These are phyloP conservation scores for Ryuthela nishihirai DNA, from an alignment of 2,888 invertebrate genomes.

Conservation along the genomic window DNA sequence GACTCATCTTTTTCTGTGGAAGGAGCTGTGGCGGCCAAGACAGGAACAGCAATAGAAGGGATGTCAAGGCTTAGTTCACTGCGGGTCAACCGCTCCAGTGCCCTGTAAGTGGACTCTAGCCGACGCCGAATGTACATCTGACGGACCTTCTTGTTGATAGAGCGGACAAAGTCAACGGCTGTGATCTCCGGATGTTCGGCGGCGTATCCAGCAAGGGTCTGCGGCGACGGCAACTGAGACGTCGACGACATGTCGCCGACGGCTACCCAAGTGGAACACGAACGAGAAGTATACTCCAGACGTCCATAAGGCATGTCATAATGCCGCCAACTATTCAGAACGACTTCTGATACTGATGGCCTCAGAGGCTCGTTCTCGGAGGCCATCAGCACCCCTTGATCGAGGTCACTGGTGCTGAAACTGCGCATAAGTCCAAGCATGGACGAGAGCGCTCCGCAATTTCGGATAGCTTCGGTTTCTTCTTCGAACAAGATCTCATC, in stretches of 20 bases:
- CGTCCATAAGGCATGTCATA: conserved; percentile 53
- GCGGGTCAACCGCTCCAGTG: conserved; percentile 73
- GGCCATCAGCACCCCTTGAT: conserved; percentile 44
- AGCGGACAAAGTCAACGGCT: conserved; percentile 64
- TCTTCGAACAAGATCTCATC: conserved; percentile 65
- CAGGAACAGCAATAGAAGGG: conserved; percentile 33
- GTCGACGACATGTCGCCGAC: conserved; percentile 70
- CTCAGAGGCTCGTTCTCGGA: conserved; percentile 42
- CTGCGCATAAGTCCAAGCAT: conserved; percentile 71
- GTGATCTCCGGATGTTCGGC: conserved; percentile 56
- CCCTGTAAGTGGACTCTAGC: conserved; percentile 72
- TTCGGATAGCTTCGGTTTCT: conserved; percentile 71
- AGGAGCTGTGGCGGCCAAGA: conserved; percentile 13
- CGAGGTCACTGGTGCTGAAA: conserved; percentile 77
- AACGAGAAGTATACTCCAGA: conserved; percentile 63
- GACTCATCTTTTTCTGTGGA: conserved; percentile 10
- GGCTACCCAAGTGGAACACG: conserved; percentile 83
- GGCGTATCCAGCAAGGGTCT: conserved; percentile 51
- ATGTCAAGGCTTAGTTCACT: conserved; percentile 66
- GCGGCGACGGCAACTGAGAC: conserved; percentile 77
- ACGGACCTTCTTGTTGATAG: conserved; percentile 76
- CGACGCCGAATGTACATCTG: conserved; percentile 76
- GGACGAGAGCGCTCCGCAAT: conserved; percentile 73
- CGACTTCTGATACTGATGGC: conserved; percentile 48
- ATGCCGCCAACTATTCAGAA: conserved; percentile 41